Evolutionary conservation across 2,888 invertebrate species (phyloP).

Genomic region (Gastrophysa polygoni): DNA sequence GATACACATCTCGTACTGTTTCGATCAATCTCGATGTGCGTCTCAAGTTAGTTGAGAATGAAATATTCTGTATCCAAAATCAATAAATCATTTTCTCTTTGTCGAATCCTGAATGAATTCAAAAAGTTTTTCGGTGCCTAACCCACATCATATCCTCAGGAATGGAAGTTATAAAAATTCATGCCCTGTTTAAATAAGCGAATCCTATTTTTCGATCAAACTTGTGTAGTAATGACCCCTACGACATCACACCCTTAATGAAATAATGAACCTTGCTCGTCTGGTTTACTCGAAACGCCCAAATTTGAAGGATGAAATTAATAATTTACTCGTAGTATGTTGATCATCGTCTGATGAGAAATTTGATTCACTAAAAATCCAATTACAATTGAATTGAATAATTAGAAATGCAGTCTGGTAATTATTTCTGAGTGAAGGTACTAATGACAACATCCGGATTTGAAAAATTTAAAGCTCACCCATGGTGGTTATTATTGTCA

Average conservation of each 20-base stretch:
- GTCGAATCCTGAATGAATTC: too few species aligned
- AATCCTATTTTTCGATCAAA: too few species aligned
- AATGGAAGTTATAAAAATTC: too few species aligned
- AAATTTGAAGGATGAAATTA: not conserved
- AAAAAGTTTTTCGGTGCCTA: too few species aligned
- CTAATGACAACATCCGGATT: conserved; percentile 20
- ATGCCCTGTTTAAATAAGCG: too few species aligned
- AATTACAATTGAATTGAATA: conserved; percentile 11
- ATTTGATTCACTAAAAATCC: conserved; percentile 15
- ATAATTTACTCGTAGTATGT: not conserved
- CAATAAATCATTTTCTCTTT: too few species aligned
- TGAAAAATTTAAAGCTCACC: not conserved
- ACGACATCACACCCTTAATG: not conserved
- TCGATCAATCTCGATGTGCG: too few species aligned
- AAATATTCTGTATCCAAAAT: too few species aligned
- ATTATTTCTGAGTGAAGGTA: conserved; percentile 12
- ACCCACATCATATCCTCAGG: too few species aligned
- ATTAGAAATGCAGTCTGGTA: conserved; percentile 14
- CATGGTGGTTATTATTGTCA: conserved; percentile 8
- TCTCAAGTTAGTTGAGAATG: too few species aligned
- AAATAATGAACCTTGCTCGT: not conserved
- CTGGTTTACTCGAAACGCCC: not conserved
- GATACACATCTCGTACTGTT: too few species aligned
- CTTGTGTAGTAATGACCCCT: not conserved
- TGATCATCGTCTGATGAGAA: conserved; percentile 1